Base-by-base conservation (phyloP, 2,888 invertebrate genomes). In the Hydrotaea diabolus region DNA sequence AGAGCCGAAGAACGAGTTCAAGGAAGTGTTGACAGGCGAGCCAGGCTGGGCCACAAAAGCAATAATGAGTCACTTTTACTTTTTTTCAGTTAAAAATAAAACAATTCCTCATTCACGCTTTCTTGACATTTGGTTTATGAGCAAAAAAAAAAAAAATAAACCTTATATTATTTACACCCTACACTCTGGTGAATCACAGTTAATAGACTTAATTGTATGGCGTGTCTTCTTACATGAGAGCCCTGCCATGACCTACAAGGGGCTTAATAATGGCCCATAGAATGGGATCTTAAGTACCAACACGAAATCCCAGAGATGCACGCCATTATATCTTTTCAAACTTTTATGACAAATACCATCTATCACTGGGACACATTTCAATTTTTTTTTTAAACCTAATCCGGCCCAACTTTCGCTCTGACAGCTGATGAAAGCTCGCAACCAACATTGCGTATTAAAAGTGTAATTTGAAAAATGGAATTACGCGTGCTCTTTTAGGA, bases 1-100 rank as follows among this genome's bases (percentile, higher is more conserved):
- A n/a, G n/a, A n/a, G n/a, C n/a, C 3, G 7, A 62, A 31, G 17
- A 62, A n/a, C 7, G 15, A 59, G 31, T 62, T 36, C 62, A 62
- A 62, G 62, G 62, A 62, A 62, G 31, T 62, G 31, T 31, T 31
- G 31, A 62, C 15, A 11, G 31, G 9, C 31, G 7, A 15, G 59
- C 4, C 26, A 21, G 62, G 62, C 15, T 26, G n/a, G n/a, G n/a
- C 23, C 8, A 62, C 15, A 39, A 39, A 13, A 39, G 13, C 39
- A 62, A n/a, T n/a, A n/a, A 59, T 62, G 62, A 62, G 19, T 62
- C 62, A 62, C 31, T 11, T n/a, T n/a, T n/a, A n/a, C 2, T 5
- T 62, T 62, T 15, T 62, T 31, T 15, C 8, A 9, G 19, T 55
- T 55, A 19, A 19, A 59, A 57, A 57, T 11, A 57, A 57, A 62